These are phyloP conservation scores for Cyprinodon brontotheroides DNA, from an alignment of 2,113 vertebrate species.

Conservation along the genomic window DNA sequence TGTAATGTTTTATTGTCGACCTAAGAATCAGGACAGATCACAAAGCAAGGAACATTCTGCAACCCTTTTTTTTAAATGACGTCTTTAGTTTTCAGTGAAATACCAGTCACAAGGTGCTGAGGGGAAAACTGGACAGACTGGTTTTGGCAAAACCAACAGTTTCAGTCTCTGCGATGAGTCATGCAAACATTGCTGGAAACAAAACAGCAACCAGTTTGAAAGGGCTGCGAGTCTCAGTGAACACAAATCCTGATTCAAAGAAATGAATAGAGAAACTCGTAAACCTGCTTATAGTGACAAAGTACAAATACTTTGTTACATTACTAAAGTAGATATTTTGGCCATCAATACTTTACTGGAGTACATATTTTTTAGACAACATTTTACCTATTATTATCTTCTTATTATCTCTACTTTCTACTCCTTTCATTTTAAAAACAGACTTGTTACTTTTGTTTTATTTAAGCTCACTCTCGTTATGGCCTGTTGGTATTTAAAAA, in stretches of 20 bases:
- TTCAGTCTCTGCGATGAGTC: neutral
- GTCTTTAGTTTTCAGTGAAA: neutral
- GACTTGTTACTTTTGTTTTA: too few species aligned
- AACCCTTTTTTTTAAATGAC: neutral
- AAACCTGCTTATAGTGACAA: too few species aligned
- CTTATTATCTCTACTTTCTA: too few species aligned
- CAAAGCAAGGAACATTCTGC: neutral
- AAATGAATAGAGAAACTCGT: neutral
- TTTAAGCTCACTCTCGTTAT: too few species aligned
- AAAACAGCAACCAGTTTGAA: neutral
- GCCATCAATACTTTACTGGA: too few species aligned
- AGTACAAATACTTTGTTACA: too few species aligned
- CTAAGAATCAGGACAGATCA: neutral
- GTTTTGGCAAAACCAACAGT: neutral
- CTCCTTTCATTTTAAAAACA: too few species aligned
- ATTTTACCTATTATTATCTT: too few species aligned
- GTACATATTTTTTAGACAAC: too few species aligned
- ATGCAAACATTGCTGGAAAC: neutral
- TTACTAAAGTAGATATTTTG: too few species aligned
- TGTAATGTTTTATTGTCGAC: neutral
- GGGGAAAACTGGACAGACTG: neutral
- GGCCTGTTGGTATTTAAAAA: too few species aligned
- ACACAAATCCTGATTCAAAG: neutral
- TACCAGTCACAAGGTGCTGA: neutral
- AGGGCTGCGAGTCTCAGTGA: neutral